Base-by-base conservation (phyloP, 1,140 invertebrate genomes). In the Scaptomyza pallida region DNA sequence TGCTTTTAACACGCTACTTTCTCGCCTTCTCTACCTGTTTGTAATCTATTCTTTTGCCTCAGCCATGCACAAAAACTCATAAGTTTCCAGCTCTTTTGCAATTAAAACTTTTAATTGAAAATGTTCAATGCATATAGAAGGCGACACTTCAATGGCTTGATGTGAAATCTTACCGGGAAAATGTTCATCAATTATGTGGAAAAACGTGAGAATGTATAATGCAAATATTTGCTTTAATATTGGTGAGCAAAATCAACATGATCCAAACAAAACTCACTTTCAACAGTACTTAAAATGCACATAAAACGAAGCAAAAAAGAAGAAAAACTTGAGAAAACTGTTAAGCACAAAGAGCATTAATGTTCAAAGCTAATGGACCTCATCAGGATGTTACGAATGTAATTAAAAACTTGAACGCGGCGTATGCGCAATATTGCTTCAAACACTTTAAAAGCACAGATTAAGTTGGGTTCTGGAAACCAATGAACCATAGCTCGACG, bases 51-150 rank as follows among this genome's bases (percentile, higher is more conserved):
- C n/a, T 5, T n/a, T 35, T 2, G 1, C 3, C n/a, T n/a, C 13
- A 16, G 12, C 12, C 26, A 33, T 16, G 2, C 13, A 2, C 23
- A 17, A 26, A 17, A 26, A 26, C 52, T 13, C 43, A 75, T 55
- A 41, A 43, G 56, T 51, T 76, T 54, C 54, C 61, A 45, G 17
- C 57, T 37, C 51, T 55, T 67, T 65, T 59, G 65, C 80, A 83
- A 82, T 82, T 82, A 83, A 82, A 82, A 82, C 17, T 82, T 82
- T 82, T 82, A 82, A 82, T 82, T 83, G 79, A 83, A 82, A 82
- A 75, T 52, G 56, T 59, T 70, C 51, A 68, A 61, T 30, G 45
- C 54, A 40, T 17, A 52, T 37, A 54, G 35, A 57, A 37, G 35
- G 10, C 33, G 41, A 9, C 16, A 33, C 15, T 43, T 43, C 19